Conservation (phyloP, 2,797 vertebrate genomes). For the Uromys caudimaculatus region DNA sequence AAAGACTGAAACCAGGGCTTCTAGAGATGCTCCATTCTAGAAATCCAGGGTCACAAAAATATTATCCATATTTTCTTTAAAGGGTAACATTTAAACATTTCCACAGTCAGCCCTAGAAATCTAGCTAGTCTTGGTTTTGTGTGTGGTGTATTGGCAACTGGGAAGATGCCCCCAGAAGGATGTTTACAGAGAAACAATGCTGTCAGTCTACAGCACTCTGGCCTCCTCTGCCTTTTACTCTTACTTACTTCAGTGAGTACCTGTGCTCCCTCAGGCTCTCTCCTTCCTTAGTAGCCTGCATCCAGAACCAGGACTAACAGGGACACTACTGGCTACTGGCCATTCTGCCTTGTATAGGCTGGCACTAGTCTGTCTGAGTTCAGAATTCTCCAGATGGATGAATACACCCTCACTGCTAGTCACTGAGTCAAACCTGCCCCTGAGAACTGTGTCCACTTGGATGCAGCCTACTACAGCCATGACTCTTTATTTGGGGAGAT, state of each 20-base stretch:
- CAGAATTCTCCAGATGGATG: not conserved
- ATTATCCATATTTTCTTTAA: slow-evolving; percentile 27
- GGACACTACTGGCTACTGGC: not conserved
- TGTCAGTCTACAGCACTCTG: not conserved
- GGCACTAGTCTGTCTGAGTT: not conserved
- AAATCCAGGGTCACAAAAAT: not conserved
- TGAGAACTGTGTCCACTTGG: not conserved
- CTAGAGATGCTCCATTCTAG: not conserved
- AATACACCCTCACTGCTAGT: not conserved
- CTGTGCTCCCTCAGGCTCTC: not conserved
- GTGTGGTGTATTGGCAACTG: not conserved
- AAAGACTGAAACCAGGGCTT: not conserved
- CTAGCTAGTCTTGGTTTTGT: not conserved
- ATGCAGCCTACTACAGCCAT: not conserved
- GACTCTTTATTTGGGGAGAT: not conserved
- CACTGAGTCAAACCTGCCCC: not conserved
- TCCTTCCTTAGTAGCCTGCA: not conserved
- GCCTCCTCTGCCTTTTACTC: not conserved
- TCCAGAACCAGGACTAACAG: not conserved
- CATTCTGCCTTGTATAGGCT: not conserved
- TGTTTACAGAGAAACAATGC: not conserved
- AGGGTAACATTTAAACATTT: not conserved
- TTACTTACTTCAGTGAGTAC: not conserved
- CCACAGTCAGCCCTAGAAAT: not conserved
- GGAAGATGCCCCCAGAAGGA: not conserved